Conservation (phyloP, 2,888 invertebrate genomes). For the Parapristionchus giblindavisi region DNA sequence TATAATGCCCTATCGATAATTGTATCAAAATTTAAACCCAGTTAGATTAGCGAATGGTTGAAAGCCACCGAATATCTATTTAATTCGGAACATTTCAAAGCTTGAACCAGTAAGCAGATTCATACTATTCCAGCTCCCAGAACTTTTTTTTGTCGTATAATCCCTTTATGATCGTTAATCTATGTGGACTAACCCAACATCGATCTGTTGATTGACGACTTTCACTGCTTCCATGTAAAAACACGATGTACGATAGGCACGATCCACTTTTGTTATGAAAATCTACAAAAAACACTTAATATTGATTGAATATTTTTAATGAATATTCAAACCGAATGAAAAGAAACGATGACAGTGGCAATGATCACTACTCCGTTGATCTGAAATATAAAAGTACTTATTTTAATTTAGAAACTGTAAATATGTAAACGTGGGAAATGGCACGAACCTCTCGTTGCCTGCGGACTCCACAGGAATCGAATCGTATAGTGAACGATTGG, state of each 20-base stretch:
- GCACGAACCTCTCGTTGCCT: constrained; percentile 58
- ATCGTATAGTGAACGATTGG: constrained; percentile 60
- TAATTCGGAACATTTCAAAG: too few species aligned
- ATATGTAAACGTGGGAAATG: background rate
- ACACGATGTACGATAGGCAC: constrained; percentile 66
- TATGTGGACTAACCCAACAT: too few species aligned
- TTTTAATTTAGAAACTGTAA: background rate
- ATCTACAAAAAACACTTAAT: constrained; percentile 46
- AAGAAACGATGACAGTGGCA: constrained; percentile 65
- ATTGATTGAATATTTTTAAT: background rate
- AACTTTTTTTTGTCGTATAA: too few species aligned
- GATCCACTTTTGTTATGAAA: constrained; percentile 68
- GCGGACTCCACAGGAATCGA: constrained; percentile 65
- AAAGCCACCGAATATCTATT: too few species aligned
- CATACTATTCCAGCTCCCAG: too few species aligned
- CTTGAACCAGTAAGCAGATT: too few species aligned
- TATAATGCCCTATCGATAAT: too few species aligned
- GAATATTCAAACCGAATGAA: constrained; percentile 56
- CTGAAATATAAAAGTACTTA: constrained; percentile 42
- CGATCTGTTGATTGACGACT: constrained; percentile 61
- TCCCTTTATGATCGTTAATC: too few species aligned
- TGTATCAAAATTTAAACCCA: too few species aligned
- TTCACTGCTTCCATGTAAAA: constrained; percentile 66
- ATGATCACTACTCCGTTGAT: constrained; percentile 64
- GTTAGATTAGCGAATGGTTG: too few species aligned